Conservation (phyloP, 2,888 invertebrate species). For the Apeira syringaria region DNA sequence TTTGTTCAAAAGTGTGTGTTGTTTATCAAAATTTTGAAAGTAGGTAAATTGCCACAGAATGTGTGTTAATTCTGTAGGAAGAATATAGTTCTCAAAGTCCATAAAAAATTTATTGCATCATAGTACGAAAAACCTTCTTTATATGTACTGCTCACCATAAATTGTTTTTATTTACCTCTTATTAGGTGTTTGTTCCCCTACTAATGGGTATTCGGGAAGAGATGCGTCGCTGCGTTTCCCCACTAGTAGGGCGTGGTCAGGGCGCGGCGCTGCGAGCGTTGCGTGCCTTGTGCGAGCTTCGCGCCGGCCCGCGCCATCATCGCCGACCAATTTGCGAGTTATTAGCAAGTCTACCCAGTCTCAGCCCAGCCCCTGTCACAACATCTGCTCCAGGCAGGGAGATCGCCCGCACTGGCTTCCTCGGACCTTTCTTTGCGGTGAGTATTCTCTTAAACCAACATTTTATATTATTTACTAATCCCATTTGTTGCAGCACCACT, state of each 20-base stretch:
- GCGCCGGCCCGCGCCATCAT: constrained; percentile 85
- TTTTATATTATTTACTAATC: no score
- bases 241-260: constrained; percentile 86
- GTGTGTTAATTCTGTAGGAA: no score
- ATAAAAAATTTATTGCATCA: no score
- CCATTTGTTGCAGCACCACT: no score
- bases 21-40: no score
- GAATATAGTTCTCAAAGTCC: no score
- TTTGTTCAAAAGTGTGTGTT: no score
- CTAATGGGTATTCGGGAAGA: constrained; percentile 73
- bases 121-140: no score
- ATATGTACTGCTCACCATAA: no score
- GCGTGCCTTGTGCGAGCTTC: constrained; percentile 91
- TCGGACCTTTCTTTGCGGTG: constrained; percentile 96
- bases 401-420: constrained; percentile 91
- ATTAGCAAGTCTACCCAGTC: constrained; percentile 71
- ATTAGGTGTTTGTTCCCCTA: constrained; percentile 69
- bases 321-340: constrained; percentile 87
- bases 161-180: no score
- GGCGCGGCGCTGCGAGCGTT: constrained; percentile 88
- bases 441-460: no score
- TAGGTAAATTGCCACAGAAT: no score
- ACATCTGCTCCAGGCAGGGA: constrained; percentile 93
- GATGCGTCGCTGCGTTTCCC: constrained; percentile 88
- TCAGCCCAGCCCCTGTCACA: constrained; percentile 89